phyloP scores from a whole-genome alignment of 2,113 vertebrate species.

The Zosterops pallidus region DNA sequence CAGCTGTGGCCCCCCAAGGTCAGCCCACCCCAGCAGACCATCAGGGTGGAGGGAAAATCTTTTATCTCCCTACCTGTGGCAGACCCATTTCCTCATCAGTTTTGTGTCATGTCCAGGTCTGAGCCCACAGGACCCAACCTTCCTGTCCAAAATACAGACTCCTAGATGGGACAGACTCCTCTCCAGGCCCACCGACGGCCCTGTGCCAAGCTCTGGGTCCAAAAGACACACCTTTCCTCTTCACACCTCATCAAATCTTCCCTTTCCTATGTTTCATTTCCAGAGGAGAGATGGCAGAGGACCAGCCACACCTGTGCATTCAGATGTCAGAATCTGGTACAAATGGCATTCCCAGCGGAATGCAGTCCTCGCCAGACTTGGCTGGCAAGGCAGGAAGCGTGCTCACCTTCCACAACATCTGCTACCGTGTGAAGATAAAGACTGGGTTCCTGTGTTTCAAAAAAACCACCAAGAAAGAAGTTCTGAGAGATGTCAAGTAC shows the following conservation, averaged over 20 bases:
- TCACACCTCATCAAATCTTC: neutral
- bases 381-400: neutral
- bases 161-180: too few relatives aligned
- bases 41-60: neutral
- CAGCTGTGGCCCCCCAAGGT: neutral
- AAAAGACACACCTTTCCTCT: neutral
- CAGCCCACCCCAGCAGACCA: neutral
- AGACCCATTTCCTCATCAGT: neutral
- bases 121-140: neutral
- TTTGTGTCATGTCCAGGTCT: accelerated
- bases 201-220: accelerated
- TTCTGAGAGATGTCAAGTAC: slow-evolving; percentile 74
- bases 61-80: neutral
- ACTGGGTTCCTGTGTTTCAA: slow-evolving; percentile 36
- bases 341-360: slow-evolving; percentile 2
- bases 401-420: slow-evolving; percentile 75
- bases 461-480: slow-evolving; percentile 62
- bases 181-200: neutral
- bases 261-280: neutral
- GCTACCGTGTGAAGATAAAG: slow-evolving; percentile 71
- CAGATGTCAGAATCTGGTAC: slow-evolving; percentile 29
- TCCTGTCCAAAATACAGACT: neutral
- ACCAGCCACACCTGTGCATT: slow-evolving; percentile 29
- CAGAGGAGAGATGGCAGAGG: slow-evolving; percentile 24
- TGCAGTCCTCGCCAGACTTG: neutral